Evolutionary conservation across 2,113 vertebrate species (phyloP).

Genomic region (Zosterops borbonicus): DNA sequence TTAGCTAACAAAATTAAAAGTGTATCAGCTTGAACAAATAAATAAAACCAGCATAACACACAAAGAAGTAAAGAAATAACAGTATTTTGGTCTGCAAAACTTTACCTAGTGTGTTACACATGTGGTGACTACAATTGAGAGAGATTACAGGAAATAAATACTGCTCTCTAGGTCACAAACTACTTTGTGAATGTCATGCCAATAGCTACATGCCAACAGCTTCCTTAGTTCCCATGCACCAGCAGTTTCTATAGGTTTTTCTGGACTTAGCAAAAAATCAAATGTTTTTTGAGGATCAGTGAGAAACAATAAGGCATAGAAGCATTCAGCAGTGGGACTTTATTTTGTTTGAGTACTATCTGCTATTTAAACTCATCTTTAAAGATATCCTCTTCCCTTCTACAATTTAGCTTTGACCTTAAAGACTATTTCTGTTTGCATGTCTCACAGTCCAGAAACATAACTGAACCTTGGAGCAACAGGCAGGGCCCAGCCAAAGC

Average conservation of each 20-base stretch:
- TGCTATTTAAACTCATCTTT: neutral
- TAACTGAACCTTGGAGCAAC: neutral
- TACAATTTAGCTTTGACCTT: neutral
- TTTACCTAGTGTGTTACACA: neutral
- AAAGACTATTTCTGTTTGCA: neutral
- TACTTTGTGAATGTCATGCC: neutral
- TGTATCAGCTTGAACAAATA: neutral
- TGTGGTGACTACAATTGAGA: neutral
- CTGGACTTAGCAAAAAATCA: neutral
- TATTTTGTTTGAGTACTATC: neutral
- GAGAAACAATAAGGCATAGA: neutral
- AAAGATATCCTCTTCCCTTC: neutral
- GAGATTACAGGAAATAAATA: slow-evolving; percentile 4
- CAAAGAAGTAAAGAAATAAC: neutral
- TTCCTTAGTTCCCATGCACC: neutral
- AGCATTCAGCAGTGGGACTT: neutral
- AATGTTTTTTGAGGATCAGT: neutral
- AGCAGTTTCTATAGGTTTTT: neutral
- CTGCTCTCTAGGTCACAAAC: neutral
- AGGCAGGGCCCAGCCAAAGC: neutral
- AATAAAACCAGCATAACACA: neutral
- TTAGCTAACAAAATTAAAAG: neutral
- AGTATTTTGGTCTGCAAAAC: neutral
- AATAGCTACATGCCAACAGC: neutral
- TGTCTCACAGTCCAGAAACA: neutral